A percentile compares a stretch with the other conserved stretches of the same genome.
These are phyloP conservation scores for Callipepla californica DNA, from an alignment of 2,113 vertebrate genomes.

Conservation along the genomic window DNA sequence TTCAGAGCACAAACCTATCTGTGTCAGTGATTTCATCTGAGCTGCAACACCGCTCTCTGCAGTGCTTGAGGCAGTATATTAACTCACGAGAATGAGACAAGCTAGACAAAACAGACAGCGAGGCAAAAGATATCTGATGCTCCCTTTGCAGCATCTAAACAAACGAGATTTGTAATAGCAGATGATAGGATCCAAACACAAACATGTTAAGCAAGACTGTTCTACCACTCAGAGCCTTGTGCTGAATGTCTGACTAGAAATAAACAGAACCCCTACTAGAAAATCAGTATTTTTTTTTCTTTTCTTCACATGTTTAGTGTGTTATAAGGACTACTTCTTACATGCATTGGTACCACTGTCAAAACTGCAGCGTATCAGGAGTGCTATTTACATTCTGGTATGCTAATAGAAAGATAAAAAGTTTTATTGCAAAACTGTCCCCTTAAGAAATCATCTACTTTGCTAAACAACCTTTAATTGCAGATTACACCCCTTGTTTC, in stretches of 20 bases:
- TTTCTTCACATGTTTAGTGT: neutral
- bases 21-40: neutral
- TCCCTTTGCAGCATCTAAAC: slow-evolving; percentile 34
- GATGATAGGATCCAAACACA: neutral
- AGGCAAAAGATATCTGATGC: slow-evolving; percentile 20
- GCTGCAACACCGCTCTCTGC: neutral
- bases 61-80: slow-evolving; percentile 3
- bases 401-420: neutral
- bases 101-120: slow-evolving; percentile 35
- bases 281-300: neutral
- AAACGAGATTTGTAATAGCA: slow-evolving; percentile 44
- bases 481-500: neutral
- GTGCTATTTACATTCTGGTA: neutral
- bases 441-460: neutral
- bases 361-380: neutral
- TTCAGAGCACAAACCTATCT: slow-evolving; percentile 8
- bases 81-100: slow-evolving; percentile 36
- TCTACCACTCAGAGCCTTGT: neutral
- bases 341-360: neutral
- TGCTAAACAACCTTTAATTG: accelerated
- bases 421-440: neutral
- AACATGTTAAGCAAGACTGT: neutral
- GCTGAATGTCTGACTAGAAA: neutral
- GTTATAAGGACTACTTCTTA: neutral
- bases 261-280: neutral